Base-by-base conservation (phyloP, 2,888 invertebrate species). In the Ormia ochracea region DNA sequence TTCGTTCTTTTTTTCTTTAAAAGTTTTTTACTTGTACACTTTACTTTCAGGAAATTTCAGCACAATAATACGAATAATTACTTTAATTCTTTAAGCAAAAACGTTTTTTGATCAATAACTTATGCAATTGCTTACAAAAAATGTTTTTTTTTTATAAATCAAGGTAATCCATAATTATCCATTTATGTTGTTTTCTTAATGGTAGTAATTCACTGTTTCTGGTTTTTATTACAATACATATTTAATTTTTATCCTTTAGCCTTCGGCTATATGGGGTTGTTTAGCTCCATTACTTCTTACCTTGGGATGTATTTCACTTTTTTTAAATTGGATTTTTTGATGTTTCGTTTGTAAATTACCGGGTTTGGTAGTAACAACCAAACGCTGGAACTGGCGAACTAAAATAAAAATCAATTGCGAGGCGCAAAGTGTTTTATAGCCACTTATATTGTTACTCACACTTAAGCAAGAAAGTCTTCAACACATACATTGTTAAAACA, bases 391-490 rank as follows among this genome's bases (percentile, higher is more conserved):
- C 86, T 87, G 86, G 86, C 87, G 85, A 90, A 89, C 88, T 90
- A 90, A 90, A 90, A 90, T 89, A 90, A 89, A 89, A 89, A 89
- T 89, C 87, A 88, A 87, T 87, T 88, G 87, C 84, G 86, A 86
- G 85, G 84, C 83, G 84, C 90, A 91, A 91, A 91, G 90, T 90
- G 89, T 90, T 91, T 92, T 91, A 92, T 91, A 92, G 91, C 82
- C 85, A 84, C 83, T 84, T 85, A 85, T 84, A 85, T 83, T 84
- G 89, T 61, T 80, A 83, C 84, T 79, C 83, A 84, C 88, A 89
- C 90, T 90, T 12, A 58, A 31, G 54, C 72, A 82, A 23, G 23
- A 28, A 59, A 31, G 23, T 9, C 65, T 38, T 33, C 52, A 69
- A 80, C 66, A 59, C 68, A 80, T 54, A 78, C 73, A 72, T 52